These are phyloP conservation scores for Vultur gryphus DNA, from an alignment of 2,797 vertebrate genomes.

Conservation along the genomic window DNA sequence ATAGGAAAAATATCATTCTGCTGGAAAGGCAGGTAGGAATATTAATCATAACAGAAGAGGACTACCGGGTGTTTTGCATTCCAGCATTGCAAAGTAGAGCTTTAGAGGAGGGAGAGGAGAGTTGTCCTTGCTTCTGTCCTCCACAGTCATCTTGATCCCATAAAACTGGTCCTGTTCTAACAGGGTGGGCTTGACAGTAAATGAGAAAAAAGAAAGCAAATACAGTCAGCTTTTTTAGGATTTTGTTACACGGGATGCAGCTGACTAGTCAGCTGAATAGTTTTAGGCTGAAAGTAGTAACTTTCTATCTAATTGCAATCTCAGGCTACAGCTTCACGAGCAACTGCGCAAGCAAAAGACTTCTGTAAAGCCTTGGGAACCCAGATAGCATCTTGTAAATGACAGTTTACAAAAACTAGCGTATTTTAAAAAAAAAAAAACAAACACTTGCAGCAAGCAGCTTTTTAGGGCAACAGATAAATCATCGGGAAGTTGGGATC, in stretches of 20 bases:
- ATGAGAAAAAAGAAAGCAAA: conserved; percentile 8
- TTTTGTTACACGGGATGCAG: conserved; percentile 34
- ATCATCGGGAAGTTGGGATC: neutral
- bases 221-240: neutral
- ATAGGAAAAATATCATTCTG: neutral
- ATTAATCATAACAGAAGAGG: neutral
- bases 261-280: neutral
- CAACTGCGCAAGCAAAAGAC: neutral
- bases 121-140: neutral
- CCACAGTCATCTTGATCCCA: neutral
- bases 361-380: neutral
- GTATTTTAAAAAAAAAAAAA: neutral
- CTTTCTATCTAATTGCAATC: neutral
- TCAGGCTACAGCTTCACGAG: neutral
- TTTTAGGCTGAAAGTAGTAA: neutral
- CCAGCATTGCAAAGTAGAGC: neutral
- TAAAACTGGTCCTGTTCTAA: neutral
- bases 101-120: neutral
- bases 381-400: neutral
- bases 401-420: neutral
- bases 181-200: neutral
- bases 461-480: neutral
- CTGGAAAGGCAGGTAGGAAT: neutral
- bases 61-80: neutral
- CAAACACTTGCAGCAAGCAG: neutral